Evolutionary conservation across 2,888 invertebrate species (phyloP).

Genomic region (Macaria liturata): DNA sequence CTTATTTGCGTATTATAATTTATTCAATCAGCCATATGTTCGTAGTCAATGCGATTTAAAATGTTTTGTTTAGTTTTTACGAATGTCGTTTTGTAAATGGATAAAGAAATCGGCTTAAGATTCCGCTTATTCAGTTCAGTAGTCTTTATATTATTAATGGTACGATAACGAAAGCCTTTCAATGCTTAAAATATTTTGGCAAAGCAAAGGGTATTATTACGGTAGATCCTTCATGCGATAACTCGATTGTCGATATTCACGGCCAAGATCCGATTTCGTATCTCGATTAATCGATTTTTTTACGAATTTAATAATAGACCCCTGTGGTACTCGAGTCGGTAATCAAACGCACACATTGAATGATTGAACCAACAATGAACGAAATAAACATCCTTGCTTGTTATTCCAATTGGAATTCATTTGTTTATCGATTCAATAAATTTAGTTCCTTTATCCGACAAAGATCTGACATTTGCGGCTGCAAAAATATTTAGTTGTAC

Average conservation of each 20-base stretch:
- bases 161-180: constrained; percentile 38
- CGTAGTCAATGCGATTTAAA: too few relatives aligned
- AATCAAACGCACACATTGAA: constrained; percentile 13
- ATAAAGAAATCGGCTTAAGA: too few relatives aligned
- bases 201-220: constrained; percentile 57
- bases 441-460: constrained; percentile 14
- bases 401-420: constrained; percentile 23
- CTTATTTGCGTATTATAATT: too few relatives aligned
- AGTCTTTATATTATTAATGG: constrained; percentile 28
- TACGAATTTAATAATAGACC: constrained; percentile 28
- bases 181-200: constrained; percentile 54
- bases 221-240: constrained; percentile 45
- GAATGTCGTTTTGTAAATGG: too few relatives aligned
- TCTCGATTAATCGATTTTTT: constrained; percentile 37
- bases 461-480: constrained; percentile 19
- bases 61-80: too few relatives aligned
- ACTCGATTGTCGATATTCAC: constrained; percentile 48
- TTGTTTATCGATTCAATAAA: constrained; percentile 28
- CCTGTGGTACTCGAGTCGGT: constrained; percentile 24
- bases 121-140: constrained; percentile 24
- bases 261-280: constrained; percentile 33
- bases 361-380: constrained; percentile 15
- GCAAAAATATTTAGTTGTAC: constrained; percentile 5
- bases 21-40: too few relatives aligned
- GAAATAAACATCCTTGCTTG: constrained; percentile 21